These are phyloP conservation scores for Drosophila obscura DNA, from an alignment of 1,140 invertebrate species.

Conservation along the genomic window DNA sequence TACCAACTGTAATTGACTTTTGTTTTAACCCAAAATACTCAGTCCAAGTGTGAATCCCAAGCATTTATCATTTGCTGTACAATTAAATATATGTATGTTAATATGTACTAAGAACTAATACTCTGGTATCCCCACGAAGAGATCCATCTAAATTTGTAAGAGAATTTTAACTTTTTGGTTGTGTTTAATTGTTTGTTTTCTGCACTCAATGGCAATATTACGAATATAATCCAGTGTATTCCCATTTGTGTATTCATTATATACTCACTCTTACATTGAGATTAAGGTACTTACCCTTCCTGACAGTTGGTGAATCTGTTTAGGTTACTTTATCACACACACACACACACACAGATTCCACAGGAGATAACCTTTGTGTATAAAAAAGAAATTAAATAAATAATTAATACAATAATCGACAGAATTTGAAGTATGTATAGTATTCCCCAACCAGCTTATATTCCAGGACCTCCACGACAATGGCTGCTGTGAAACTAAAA, in stretches of 20 bases:
- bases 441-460: no score
- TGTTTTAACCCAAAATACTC: conserved; percentile 39
- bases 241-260: neutral
- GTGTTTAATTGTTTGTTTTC: conserved; percentile 51
- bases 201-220: neutral
- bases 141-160: conserved; percentile 4
- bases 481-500: no score
- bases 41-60: conserved; percentile 14
- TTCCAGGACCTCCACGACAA: no score
- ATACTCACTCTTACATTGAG: conserved; percentile 5
- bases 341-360: neutral
- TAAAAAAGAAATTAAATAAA: conserved; percentile 30
- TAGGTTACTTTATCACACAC: neutral
- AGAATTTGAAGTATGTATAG: no score
- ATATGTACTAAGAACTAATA: conserved; percentile 25
- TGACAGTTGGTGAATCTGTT: neutral
- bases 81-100: conserved; percentile 2
- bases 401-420: conserved; percentile 6
- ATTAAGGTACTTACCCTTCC: conserved; percentile 6
- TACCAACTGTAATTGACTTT: conserved; percentile 30
- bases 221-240: neutral
- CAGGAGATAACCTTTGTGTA: conserved; percentile 4
- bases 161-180: conserved; percentile 47
- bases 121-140: neutral
- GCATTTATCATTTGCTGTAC: conserved; percentile 40